A percentile compares a stretch with the other conserved stretches of the same genome.
Evolutionary conservation across 2,113 vertebrate species (phyloP).

Genomic region (Nyctibius bracteatus): DNA sequence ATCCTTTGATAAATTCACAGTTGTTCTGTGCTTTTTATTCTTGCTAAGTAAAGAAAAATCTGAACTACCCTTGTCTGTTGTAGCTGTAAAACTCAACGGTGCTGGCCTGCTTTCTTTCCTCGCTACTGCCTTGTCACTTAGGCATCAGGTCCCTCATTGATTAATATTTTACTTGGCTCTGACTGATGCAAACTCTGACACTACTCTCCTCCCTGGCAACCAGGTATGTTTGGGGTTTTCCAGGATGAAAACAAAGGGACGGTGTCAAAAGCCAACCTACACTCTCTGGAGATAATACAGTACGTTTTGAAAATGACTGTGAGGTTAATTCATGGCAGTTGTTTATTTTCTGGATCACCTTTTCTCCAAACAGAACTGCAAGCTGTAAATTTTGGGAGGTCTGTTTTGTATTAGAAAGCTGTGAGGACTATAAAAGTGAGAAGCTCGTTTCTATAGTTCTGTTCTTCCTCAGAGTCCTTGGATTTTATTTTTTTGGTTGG

Average conservation of each 20-base stretch:
- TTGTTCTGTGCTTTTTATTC: background rate
- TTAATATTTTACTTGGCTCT: background rate
- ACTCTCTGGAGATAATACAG: background rate
- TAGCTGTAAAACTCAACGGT: background rate
- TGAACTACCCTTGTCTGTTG: background rate
- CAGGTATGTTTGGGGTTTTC: background rate
- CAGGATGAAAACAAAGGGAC: background rate
- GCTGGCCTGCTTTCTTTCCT: background rate
- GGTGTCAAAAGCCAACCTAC: background rate
- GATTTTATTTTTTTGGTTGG: background rate
- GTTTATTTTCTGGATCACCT: background rate
- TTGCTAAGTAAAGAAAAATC: background rate
- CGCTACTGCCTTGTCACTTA: background rate
- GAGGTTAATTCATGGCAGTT: background rate
- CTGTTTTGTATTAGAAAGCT: background rate
- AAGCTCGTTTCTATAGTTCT: background rate
- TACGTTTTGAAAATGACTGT: background rate
- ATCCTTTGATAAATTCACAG: background rate
- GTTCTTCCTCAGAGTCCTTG: background rate
- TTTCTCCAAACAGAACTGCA: background rate
- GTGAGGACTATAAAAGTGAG: background rate
- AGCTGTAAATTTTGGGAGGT: background rate
- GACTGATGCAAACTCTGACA: background rate
- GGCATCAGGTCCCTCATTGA: background rate
- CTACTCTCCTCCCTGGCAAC: background rate